Evolutionary conservation across 1,140 invertebrate genomes (phyloP), one percentile per base, ranked within the genome.

Genomic region (Parapsyche elsis): DNA sequence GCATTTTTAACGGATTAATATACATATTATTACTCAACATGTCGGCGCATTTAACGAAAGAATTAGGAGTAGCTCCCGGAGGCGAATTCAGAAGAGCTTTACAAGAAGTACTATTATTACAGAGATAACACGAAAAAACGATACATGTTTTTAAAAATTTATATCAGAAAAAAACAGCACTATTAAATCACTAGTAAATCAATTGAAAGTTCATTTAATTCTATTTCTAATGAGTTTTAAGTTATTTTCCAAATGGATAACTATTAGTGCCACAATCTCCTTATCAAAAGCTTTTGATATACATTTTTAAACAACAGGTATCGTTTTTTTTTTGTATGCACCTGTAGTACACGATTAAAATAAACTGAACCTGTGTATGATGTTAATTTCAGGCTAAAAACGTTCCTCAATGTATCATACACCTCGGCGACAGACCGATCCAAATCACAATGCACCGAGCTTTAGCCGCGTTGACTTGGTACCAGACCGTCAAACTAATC

Each of bases 31-130:
- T 99, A 75, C 87, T 99, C 2, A 96, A 94, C 86, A 93, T 98
- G 91, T 97, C 96, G 46, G 97, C 97, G 7, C 94, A 97, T 86
- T 90, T 99, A 71, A 98, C 98, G 0, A 95, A 96, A 85, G 92
- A 98, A 87, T 89, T 99, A 19, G 97, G 97, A 46, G 97, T 99
- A 90, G 97, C 97, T n/a, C 98, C 98, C 0, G 98, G 98, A 44
- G 96, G 97, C 7, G 98, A 99, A 90, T 99, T 99, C 86, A 90
- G 98, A 61, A 93, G 93, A 79, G 98, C 98, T 59, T 95, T 96
- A 86, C 90, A 92, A 81, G 97, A 98, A 90, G 96, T 97, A 86
- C 84, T 73, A 30, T 30, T 30, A 10, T 16, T 45, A 19, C 14
- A 53, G 12, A 53, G 16, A 53, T 85, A 21, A 45, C 73, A 21